These are phyloP conservation scores for Microtus ochrogaster DNA, from an alignment of 2,113 vertebrate genomes.

Conservation along the genomic window DNA sequence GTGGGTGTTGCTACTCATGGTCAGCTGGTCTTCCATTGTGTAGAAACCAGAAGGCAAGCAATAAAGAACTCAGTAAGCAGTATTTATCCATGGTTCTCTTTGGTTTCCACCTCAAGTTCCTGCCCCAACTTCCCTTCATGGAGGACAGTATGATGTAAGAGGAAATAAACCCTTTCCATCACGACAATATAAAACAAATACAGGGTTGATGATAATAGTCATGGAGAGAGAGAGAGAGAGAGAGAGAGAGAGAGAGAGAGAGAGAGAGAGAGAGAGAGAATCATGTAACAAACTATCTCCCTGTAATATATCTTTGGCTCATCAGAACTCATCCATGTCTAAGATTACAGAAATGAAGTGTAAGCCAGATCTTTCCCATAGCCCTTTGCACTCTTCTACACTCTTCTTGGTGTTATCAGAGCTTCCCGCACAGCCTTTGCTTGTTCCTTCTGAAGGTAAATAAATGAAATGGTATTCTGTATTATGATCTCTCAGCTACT, in stretches of 20 bases:
- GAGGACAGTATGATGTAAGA: neutral
- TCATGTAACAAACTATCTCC: neutral
- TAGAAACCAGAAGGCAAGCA: neutral
- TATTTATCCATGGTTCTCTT: neutral
- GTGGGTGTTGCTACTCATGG: neutral
- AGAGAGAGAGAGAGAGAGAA: too few relatives aligned
- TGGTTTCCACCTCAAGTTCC: neutral
- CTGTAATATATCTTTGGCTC: neutral
- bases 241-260: neutral
- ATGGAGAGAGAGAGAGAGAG: too few relatives aligned
- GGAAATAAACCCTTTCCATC: neutral
- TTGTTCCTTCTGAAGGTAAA: fast-evolving
- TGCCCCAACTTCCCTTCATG: neutral
- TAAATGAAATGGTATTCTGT: neutral
- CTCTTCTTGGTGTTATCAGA: too few relatives aligned
- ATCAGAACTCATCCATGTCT: neutral
- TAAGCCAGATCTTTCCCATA: neutral
- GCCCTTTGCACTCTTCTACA: neutral
- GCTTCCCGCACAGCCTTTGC: neutral
- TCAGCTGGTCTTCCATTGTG: neutral
- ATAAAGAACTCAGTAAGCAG: neutral
- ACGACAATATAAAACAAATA: neutral
- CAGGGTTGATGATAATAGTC: neutral
- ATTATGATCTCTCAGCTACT: neutral
- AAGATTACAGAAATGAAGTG: neutral